phyloP scores from a whole-genome alignment of 2,797 vertebrate genomes.

The Clarias platycephalus region DNA sequence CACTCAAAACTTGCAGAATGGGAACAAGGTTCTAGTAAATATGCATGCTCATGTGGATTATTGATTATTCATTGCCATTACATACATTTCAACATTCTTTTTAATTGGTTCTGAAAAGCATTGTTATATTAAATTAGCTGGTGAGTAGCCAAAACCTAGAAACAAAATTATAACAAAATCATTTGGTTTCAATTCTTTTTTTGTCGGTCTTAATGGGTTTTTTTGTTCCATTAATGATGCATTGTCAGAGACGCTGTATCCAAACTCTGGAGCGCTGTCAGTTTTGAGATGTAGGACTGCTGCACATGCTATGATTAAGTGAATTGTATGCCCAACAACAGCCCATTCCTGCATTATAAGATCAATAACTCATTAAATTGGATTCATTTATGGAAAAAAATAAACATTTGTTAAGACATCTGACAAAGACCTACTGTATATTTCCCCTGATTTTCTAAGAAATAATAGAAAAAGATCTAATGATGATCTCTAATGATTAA shows the following conservation, averaged over 20 bases:
- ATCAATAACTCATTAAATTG: slow-evolving; percentile 80
- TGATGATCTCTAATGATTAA: not conserved
- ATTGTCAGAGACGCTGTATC: slow-evolving; percentile 62
- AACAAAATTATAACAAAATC: slow-evolving; percentile 68
- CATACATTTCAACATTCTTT: slow-evolving; percentile 66
- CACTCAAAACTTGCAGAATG: slow-evolving; percentile 48
- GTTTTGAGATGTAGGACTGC: slow-evolving; percentile 39
- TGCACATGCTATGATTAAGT: slow-evolving; percentile 45
- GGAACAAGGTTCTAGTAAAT: slow-evolving; percentile 79
- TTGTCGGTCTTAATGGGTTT: slow-evolving; percentile 78
- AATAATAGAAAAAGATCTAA: not conserved
- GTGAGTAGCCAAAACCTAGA: slow-evolving; percentile 77
- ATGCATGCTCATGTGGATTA: slow-evolving; percentile 80
- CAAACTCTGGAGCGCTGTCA: slow-evolving; percentile 41
- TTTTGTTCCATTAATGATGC: slow-evolving; percentile 83
- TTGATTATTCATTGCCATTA: slow-evolving; percentile 78
- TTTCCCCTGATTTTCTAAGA: slow-evolving; percentile 67
- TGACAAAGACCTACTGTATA: slow-evolving; percentile 26
- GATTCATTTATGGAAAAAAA: slow-evolving; percentile 65
- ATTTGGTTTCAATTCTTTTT: slow-evolving; percentile 64
- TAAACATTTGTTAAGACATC: slow-evolving; percentile 74
- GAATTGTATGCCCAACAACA: slow-evolving; percentile 53
- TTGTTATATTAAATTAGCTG: slow-evolving; percentile 86
- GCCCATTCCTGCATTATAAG: slow-evolving; percentile 67
- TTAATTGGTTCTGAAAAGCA: slow-evolving; percentile 72